These are phyloP conservation scores for Chloroceryle inda DNA, from an alignment of 2,797 vertebrate genomes.

Conservation along the genomic window DNA sequence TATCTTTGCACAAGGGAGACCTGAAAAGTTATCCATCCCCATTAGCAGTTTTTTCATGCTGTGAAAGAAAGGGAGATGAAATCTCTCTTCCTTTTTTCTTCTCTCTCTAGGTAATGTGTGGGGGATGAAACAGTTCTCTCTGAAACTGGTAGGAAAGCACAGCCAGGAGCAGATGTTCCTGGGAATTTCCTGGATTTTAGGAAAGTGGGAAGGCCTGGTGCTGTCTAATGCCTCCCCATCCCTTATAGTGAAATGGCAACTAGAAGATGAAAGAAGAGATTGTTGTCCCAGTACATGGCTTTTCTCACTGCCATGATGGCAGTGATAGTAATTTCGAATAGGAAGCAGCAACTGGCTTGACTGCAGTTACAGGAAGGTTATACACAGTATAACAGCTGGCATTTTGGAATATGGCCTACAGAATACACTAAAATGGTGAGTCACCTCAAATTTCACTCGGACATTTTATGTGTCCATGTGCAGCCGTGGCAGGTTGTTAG, in stretches of 20 bases:
- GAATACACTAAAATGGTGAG: not conserved
- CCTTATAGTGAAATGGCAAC: not conserved
- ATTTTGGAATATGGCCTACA: not conserved
- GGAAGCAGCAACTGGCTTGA: not conserved
- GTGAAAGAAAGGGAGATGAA: not conserved
- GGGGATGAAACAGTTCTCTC: not conserved
- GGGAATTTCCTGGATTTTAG: not conserved
- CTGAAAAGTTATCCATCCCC: not conserved
- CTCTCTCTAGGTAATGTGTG: not conserved
- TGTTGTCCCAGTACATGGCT: too few species aligned
- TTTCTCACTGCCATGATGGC: not conserved
- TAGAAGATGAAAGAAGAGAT: not conserved
- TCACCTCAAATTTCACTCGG: not conserved
- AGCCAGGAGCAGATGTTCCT: not conserved
- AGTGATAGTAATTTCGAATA: not conserved
- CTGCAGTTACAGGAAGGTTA: not conserved
- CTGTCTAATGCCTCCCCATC: not conserved
- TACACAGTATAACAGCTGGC: not conserved
- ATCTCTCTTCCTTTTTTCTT: not conserved
- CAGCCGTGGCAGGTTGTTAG: not conserved
- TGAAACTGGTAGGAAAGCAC: not conserved
- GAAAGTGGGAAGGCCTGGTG: not conserved
- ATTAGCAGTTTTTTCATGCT: not conserved
- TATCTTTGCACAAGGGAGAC: not conserved
- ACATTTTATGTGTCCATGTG: not conserved